phyloP scores from a whole-genome alignment of 2,113 vertebrate species.

The Platichthys flesus region DNA sequence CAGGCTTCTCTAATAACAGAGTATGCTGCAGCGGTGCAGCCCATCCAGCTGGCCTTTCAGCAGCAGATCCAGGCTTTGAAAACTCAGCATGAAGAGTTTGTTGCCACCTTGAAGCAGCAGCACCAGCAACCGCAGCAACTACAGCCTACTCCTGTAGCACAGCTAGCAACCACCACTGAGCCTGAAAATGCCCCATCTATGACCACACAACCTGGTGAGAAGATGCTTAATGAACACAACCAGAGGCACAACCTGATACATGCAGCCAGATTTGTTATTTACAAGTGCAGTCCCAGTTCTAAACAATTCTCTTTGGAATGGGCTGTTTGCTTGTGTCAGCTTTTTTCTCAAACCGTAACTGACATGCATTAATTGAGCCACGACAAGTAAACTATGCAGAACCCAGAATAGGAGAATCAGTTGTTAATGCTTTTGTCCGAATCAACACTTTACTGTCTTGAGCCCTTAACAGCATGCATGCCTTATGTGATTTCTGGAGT shows the following conservation, averaged over 20 bases:
- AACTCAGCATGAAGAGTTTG: slow-evolving; percentile 94
- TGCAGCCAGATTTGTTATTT: background rate
- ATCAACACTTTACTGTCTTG: too few relatives aligned
- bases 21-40: slow-evolving; percentile 91
- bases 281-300: too few relatives aligned
- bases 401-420: too few relatives aligned
- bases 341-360: too few relatives aligned
- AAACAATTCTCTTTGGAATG: too few relatives aligned
- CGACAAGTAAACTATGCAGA: too few relatives aligned
- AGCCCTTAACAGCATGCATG: too few relatives aligned
- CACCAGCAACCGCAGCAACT: slow-evolving; percentile 83
- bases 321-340: too few relatives aligned
- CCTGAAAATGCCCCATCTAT: slow-evolving; percentile 69
- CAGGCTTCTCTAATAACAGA: slow-evolving; percentile 94
- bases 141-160: slow-evolving; percentile 67
- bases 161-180: slow-evolving; percentile 63
- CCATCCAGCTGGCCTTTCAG: slow-evolving; percentile 94
- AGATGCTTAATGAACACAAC: background rate
- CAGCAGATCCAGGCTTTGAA: slow-evolving; percentile 96
- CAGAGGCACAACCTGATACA: slow-evolving; percentile 2
- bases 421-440: too few relatives aligned
- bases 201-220: slow-evolving; percentile 71
- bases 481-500: too few relatives aligned
- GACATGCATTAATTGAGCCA: too few relatives aligned
- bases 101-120: slow-evolving; percentile 87